Percentiles rank a stretch among this genome's conserved stretches.
These are phyloP conservation scores for Pantherophis alleghaniensis DNA, from an alignment of 2,797 vertebrate species.

Conservation along the genomic window DNA sequence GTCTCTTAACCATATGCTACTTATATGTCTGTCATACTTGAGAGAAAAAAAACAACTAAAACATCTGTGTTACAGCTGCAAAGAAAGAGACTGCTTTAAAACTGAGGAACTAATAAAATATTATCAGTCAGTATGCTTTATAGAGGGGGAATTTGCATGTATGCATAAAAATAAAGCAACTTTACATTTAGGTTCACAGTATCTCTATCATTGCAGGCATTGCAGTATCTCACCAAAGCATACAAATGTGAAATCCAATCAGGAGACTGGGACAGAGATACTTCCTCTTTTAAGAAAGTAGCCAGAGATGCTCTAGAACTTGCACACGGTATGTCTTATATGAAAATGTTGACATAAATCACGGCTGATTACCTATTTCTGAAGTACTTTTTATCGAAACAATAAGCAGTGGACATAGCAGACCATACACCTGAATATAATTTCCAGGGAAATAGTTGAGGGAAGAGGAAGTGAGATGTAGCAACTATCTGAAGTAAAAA, in stretches of 20 bases:
- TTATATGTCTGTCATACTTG: conserved; percentile 54
- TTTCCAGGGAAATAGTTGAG: not conserved
- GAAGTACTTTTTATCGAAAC: conserved; percentile 13
- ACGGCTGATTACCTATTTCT: not conserved
- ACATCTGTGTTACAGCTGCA: conserved; percentile 70
- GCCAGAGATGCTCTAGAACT: conserved; percentile 80
- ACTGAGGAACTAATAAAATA: conserved; percentile 31
- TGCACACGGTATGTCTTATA: conserved; percentile 77
- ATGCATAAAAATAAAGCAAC: conserved; percentile 8
- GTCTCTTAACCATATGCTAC: conserved; percentile 44
- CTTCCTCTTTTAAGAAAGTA: conserved; percentile 81
- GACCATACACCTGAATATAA: not conserved
- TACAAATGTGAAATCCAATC: conserved; percentile 88
- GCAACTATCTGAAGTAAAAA: not conserved
- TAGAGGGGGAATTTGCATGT: not conserved
- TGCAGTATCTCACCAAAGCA: conserved; percentile 89
- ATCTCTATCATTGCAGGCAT: conserved; percentile 73
- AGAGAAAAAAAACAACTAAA: conserved; percentile 40
- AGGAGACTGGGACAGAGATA: conserved; percentile 86
- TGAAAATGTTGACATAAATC: conserved; percentile 3
- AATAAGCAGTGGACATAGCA: not conserved
- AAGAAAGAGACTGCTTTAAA: conserved; percentile 10
- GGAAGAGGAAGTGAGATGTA: no score
- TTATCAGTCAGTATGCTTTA: conserved; percentile 26
- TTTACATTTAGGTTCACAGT: conserved; percentile 31